Percentiles rank a stretch among this genome's conserved stretches.
Evolutionary conservation across 92 coral and sea anemone genomes (phyloP).

Genomic region (Parazoanthus atlanticus): DNA sequence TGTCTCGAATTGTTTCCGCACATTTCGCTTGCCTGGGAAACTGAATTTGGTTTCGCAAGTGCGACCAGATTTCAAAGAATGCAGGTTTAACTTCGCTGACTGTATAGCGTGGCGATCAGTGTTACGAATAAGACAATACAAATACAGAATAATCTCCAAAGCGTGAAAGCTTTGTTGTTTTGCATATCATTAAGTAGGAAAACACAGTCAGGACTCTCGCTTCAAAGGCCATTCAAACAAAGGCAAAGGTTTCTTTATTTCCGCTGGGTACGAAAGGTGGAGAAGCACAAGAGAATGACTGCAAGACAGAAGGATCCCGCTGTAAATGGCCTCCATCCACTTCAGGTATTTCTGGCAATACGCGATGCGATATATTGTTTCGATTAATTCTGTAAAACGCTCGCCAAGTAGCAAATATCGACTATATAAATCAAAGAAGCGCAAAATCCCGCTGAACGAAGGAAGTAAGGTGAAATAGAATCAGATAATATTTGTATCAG

Average conservation of each 20-base stretch:
- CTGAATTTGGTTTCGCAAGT: background rate
- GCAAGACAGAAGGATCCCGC: background rate
- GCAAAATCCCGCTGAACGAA: too few species aligned
- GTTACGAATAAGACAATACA: too few species aligned
- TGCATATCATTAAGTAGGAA: background rate
- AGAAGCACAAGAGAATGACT: background rate
- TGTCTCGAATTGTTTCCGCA: background rate
- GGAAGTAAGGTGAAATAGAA: background rate
- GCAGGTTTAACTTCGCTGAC: background rate
- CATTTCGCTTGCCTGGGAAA: background rate
- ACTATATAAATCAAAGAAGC: background rate
- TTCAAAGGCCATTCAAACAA: background rate
- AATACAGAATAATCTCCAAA: background rate
- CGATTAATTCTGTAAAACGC: background rate
- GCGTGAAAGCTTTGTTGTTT: background rate
- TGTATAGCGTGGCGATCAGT: background rate
- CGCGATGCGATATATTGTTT: background rate
- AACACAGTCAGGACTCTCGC: background rate
- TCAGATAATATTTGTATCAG: background rate
- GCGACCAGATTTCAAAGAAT: background rate
- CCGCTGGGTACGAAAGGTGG: background rate
- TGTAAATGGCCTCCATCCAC: background rate
- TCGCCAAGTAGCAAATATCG: background rate
- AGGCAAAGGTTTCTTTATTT: background rate
- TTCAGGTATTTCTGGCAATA: background rate